Evolutionary conservation across 2,888 invertebrate species (phyloP).

Genomic region (Entomobrya proxima): DNA sequence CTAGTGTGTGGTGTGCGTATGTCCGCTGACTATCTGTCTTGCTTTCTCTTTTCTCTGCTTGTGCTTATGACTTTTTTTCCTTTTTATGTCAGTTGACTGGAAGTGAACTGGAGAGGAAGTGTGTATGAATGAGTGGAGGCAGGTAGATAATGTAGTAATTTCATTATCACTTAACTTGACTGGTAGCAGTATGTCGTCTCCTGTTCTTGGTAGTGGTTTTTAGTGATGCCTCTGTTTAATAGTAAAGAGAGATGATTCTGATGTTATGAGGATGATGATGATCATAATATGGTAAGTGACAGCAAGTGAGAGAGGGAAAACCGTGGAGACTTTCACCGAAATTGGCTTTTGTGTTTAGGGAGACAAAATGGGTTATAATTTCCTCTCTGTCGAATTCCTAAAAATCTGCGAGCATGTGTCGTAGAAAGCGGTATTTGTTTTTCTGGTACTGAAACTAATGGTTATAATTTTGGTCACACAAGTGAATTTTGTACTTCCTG

Average conservation of each 20-base stretch:
- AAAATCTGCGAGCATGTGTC: not conserved
- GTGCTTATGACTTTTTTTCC: not conserved
- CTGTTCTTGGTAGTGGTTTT: not conserved
- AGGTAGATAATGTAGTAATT: conserved; percentile 53
- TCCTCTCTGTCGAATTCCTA: not conserved
- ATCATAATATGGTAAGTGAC: not conserved
- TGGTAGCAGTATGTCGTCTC: not conserved
- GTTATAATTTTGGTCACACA: no score
- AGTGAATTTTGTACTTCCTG: no score
- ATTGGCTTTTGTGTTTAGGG: not conserved
- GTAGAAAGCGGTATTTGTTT: not conserved
- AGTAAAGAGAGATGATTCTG: not conserved
- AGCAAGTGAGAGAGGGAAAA: not conserved
- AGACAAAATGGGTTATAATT: not conserved
- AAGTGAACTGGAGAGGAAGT: conserved; percentile 6
- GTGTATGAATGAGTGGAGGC: conserved; percentile 14
- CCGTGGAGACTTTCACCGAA: not conserved
- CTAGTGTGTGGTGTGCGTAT: conserved; percentile 25
- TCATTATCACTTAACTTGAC: conserved; percentile 36
- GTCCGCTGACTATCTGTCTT: not conserved
- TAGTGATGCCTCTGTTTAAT: not conserved
- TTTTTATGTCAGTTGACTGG: conserved; percentile 6
- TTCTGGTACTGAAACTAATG: no score
- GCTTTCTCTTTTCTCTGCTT: not conserved
- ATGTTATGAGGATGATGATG: not conserved